Percentiles rank a stretch among this genome's conserved stretches.
These are phyloP conservation scores for Stomatorhinus walkeri DNA, from an alignment of 2,797 vertebrate species.

Conservation along the genomic window DNA sequence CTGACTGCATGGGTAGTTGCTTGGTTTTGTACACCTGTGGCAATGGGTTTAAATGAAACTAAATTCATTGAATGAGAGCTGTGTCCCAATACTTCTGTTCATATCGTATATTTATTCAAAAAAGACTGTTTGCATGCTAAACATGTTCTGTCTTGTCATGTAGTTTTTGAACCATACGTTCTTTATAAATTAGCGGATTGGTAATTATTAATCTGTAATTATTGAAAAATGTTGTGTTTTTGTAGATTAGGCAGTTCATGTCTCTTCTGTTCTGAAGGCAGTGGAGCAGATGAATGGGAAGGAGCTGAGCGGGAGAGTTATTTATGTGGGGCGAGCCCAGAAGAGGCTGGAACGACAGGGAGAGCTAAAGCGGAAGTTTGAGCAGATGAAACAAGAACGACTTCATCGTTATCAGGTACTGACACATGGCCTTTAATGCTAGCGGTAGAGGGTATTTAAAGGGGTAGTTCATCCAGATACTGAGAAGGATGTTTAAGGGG, in stretches of 20 bases:
- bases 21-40: not conserved
- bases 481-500: not conserved
- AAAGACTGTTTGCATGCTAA: not conserved
- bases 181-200: not conserved
- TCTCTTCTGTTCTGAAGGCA: conserved; percentile 58
- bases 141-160: not conserved
- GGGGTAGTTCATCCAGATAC: not conserved
- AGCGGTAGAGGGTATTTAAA: not conserved
- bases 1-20: not conserved
- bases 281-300: conserved; percentile 90
- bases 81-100: not conserved
- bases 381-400: conserved; percentile 88
- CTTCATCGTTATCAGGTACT: conserved; percentile 85
- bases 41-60: not conserved
- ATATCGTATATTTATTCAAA: not conserved
- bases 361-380: conserved; percentile 87
- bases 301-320: conserved; percentile 72
- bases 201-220: not conserved
- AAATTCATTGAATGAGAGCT: not conserved
- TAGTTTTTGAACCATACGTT: not conserved
- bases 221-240: not conserved
- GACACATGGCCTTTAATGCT: not conserved
- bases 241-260: not conserved
- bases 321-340: conserved; percentile 90
- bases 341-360: conserved; percentile 86